Evolutionary conservation across 2,888 invertebrate species (phyloP), one percentile per base, ranked within the genome.

Genomic region (Pyrocoelia pectoralis): DNA sequence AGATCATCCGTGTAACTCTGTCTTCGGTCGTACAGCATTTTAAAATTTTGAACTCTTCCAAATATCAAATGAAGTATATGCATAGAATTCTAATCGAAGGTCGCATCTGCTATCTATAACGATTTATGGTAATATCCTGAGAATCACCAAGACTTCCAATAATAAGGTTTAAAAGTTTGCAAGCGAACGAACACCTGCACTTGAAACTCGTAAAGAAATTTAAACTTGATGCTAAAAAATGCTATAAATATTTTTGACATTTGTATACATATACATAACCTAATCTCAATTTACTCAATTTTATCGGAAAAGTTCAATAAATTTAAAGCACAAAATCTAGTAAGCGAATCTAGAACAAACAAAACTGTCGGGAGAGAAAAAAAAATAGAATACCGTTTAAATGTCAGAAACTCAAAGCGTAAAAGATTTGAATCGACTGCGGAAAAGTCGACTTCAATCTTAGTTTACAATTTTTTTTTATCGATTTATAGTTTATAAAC

Each of bases 1-100:
- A n/a, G n/a, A n/a, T n/a, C n/a, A n/a, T n/a, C n/a, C n/a, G n/a
- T n/a, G n/a, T n/a, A n/a, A n/a, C n/a, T n/a, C n/a, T n/a, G n/a
- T n/a, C n/a, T n/a, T n/a, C n/a, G n/a, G n/a, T n/a, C n/a, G 33
- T 33, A 33, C n/a, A n/a, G 9, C 10, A 33, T 33, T 33, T 33
- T 33, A n/a, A 33, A n/a, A 4, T 33, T 33, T 8, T 3, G 8
- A 33, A 33, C 10, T 33, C 8, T 33, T 33, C n/a, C 10, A 51
- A 60, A 60, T 60, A 38, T 54, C 41, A 52, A 62, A 57, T 57
- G 61, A 62, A 52, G 55, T 51, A 52, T 62, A 53, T 38, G 61
- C 61, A 17, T 12, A 19, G 56, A 62, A 56, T 62, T 46, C 17
- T 52, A 58, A 58, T 58, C 51, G 51, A 51, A 52, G 13, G 51